Percentiles rank a stretch among this genome's conserved stretches.
These are phyloP conservation scores for Cettia cetti DNA, from an alignment of 2,113 vertebrate species.

Conservation along the genomic window DNA sequence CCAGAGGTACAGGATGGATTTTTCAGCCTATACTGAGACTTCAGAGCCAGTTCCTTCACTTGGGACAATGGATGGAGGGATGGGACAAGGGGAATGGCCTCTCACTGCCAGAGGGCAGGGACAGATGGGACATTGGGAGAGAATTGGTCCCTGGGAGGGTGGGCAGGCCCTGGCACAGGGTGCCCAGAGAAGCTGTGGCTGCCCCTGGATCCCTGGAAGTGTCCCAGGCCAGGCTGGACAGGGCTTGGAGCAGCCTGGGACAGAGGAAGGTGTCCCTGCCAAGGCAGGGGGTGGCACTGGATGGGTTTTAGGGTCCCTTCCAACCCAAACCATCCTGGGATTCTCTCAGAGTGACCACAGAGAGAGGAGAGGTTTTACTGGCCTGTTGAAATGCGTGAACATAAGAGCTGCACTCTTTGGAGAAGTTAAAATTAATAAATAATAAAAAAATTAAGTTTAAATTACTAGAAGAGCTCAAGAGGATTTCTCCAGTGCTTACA, in stretches of 20 bases:
- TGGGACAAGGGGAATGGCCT: neutral
- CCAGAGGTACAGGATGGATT: neutral
- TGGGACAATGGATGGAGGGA: neutral
- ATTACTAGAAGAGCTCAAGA: neutral
- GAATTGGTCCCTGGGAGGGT: fast-evolving
- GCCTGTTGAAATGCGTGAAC: neutral
- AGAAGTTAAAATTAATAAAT: neutral
- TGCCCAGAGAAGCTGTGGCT: neutral
- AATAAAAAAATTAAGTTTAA: neutral
- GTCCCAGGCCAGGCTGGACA: fast-evolving
- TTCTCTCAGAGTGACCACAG: neutral
- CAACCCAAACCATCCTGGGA: neutral
- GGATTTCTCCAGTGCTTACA: neutral
- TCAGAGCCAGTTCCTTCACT: neutral
- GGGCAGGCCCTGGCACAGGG: neutral
- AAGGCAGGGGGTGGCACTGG: neutral
- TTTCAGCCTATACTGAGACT: neutral
- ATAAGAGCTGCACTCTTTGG: neutral
- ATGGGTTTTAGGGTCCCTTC: neutral
- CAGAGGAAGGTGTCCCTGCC: neutral
- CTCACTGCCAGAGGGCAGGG: neutral
- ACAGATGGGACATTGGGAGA: fast-evolving
- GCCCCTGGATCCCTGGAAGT: neutral
- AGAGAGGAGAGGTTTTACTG: neutral
- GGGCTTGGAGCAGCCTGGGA: neutral